These are phyloP conservation scores for Tetramorium parvispinum DNA, from an alignment of 1,140 invertebrate species.

Conservation along the genomic window DNA sequence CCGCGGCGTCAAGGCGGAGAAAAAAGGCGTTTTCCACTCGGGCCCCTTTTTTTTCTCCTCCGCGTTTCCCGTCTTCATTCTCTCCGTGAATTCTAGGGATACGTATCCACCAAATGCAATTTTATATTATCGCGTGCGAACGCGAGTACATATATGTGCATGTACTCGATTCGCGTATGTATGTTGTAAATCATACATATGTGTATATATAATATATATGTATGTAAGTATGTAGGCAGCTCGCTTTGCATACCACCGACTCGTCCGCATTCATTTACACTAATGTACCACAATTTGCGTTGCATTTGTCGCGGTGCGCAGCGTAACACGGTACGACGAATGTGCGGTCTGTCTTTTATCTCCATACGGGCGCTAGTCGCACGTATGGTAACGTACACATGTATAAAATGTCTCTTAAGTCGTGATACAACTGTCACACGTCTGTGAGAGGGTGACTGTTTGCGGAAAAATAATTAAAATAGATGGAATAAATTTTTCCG, in stretches of 20 bases:
- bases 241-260: slow-evolving; percentile 71
- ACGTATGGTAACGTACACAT: neutral
- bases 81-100: neutral
- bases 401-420: slow-evolving; percentile 13
- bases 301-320: slow-evolving; percentile 73
- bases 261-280: slow-evolving; percentile 79
- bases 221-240: slow-evolving; percentile 30
- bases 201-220: neutral
- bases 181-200: neutral
- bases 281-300: slow-evolving; percentile 78
- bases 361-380: slow-evolving; percentile 3
- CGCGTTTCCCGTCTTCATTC: neutral
- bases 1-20: neutral
- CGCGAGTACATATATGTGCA: neutral
- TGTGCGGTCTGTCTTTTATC: slow-evolving; percentile 70
- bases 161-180: neutral
- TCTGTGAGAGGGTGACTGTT: neutral
- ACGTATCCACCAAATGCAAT: slow-evolving; percentile 65
- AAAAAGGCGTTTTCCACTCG: slow-evolving; percentile 28
- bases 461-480: neutral
- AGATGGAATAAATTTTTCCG: neutral
- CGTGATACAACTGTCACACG: neutral
- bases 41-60: neutral
- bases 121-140: slow-evolving; percentile 70
- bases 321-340: slow-evolving; percentile 69